These are phyloP conservation scores for Oikopleura albicans DNA, from an alignment of 23 tunicate species.

Conservation along the genomic window DNA sequence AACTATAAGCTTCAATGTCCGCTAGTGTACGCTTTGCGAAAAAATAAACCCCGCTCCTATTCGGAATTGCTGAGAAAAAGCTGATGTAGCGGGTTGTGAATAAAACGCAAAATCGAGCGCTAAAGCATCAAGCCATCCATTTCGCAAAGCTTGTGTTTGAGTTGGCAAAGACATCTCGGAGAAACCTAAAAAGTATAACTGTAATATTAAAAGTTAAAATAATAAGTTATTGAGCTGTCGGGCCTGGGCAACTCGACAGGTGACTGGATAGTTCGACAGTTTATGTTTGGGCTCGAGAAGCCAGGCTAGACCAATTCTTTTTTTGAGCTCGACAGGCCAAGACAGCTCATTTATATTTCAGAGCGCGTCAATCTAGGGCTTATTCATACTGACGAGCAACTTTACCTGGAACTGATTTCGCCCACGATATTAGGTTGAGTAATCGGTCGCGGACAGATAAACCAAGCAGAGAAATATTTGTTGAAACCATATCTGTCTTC, in stretches of 20 bases:
- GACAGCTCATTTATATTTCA: too few relatives aligned
- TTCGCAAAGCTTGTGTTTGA: background rate
- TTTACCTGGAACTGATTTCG: conserved; percentile 1
- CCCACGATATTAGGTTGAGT: conserved; percentile 9
- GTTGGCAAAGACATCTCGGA: background rate
- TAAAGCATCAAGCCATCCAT: conserved; percentile 12
- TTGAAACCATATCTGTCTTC: background rate
- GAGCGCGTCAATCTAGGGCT: too few relatives aligned
- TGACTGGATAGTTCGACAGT: too few relatives aligned
- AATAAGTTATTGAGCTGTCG: too few relatives aligned
- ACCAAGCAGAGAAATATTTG: background rate
- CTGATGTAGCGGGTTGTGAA: background rate
- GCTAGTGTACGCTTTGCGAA: too few relatives aligned
- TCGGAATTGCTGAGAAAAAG: background rate
- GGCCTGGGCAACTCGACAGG: too few relatives aligned
- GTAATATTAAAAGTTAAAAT: background rate
- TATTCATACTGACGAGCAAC: background rate
- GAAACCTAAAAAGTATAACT: background rate
- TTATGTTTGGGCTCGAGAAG: too few relatives aligned
- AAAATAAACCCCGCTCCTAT: too few relatives aligned
- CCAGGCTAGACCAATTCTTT: too few relatives aligned
- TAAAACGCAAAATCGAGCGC: conserved; percentile 14
- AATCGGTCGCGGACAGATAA: background rate
- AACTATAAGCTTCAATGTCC: too few relatives aligned
- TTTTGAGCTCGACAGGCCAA: too few relatives aligned